Conservation (phyloP, 2,888 invertebrate genomes). For the Mythimna loreyi region DNA sequence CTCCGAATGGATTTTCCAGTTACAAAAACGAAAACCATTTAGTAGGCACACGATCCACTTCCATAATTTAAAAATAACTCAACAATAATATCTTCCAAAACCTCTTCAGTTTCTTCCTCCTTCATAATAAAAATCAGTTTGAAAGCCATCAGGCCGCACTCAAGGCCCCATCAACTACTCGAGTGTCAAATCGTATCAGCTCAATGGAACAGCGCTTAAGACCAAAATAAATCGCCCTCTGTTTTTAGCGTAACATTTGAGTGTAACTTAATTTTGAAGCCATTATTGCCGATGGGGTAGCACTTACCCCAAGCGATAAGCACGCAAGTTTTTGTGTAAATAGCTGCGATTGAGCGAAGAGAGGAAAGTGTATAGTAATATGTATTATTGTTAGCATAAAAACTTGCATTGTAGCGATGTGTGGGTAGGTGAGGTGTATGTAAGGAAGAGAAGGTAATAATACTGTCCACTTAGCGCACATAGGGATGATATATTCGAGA, state of each 20-base stretch:
- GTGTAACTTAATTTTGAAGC: constrained; percentile 84
- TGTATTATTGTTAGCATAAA: not conserved
- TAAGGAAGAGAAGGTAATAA: not conserved
- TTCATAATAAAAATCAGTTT: constrained; percentile 35
- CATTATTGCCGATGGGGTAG: constrained; percentile 82
- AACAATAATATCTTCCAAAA: not conserved
- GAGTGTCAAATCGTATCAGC: constrained; percentile 58
- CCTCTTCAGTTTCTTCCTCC: constrained; percentile 4
- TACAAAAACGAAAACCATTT: not conserved
- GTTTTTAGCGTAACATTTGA: constrained; percentile 72
- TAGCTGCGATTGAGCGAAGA: constrained; percentile 33
- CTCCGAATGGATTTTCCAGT: no score
- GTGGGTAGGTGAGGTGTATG: not conserved
- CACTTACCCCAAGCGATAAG: constrained; percentile 73
- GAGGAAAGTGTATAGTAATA: not conserved
- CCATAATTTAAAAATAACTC: not conserved
- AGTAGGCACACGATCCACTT: not conserved
- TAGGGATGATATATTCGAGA: no score
- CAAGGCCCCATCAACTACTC: constrained; percentile 43
- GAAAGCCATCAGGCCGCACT: constrained; percentile 44
- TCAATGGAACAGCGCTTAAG: constrained; percentile 65
- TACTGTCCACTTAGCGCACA: no score
- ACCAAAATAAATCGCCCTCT: constrained; percentile 64
- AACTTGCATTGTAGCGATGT: not conserved
- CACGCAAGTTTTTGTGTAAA: constrained; percentile 46